Percentiles rank a stretch among this genome's conserved stretches.
These are phyloP conservation scores for Triplophysa yarkandensis DNA, from an alignment of 2,797 vertebrate species.

Conservation along the genomic window DNA sequence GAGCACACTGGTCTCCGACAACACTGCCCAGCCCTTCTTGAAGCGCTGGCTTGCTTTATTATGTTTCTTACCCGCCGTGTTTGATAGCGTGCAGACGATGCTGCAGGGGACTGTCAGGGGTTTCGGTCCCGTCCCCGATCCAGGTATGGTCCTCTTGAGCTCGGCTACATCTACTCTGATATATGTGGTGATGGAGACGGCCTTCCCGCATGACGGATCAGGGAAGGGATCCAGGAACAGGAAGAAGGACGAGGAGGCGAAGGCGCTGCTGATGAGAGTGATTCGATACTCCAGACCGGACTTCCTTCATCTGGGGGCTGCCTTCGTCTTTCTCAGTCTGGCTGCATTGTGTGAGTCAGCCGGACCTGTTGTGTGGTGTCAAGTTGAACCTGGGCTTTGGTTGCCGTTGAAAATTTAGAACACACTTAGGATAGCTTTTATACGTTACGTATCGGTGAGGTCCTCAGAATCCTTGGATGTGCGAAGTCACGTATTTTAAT, in stretches of 20 bases:
- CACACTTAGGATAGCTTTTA: too few relatives aligned
- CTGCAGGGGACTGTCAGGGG: conserved; percentile 29
- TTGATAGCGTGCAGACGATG: conserved; percentile 60
- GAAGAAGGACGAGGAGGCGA: conserved; percentile 47
- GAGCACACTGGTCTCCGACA: conserved; percentile 51
- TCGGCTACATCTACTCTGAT: conserved; percentile 59
- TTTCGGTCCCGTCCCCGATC: conserved; percentile 35
- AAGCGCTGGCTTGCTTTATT: conserved; percentile 60
- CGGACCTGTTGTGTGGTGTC: too few relatives aligned
- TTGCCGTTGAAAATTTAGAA: too few relatives aligned
- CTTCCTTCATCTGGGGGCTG: conserved; percentile 62
- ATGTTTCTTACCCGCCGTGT: conserved; percentile 68
- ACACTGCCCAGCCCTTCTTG: conserved; percentile 15
- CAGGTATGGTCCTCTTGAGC: conserved; percentile 58
- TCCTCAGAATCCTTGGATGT: too few relatives aligned
- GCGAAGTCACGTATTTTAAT: too few relatives aligned
- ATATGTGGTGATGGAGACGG: conserved; percentile 71
- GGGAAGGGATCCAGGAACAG: conserved; percentile 15
- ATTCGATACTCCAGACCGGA: conserved; percentile 75
- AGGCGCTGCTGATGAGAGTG: conserved; percentile 67
- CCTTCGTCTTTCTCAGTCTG: conserved; percentile 77
- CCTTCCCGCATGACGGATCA: conserved; percentile 44
- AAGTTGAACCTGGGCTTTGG: too few relatives aligned
- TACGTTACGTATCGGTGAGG: too few relatives aligned
- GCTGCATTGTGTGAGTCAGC: conserved; percentile 79